These are phyloP conservation scores for Ganaspis brasiliensis DNA, from an alignment of 2,888 invertebrate species.

Conservation along the genomic window DNA sequence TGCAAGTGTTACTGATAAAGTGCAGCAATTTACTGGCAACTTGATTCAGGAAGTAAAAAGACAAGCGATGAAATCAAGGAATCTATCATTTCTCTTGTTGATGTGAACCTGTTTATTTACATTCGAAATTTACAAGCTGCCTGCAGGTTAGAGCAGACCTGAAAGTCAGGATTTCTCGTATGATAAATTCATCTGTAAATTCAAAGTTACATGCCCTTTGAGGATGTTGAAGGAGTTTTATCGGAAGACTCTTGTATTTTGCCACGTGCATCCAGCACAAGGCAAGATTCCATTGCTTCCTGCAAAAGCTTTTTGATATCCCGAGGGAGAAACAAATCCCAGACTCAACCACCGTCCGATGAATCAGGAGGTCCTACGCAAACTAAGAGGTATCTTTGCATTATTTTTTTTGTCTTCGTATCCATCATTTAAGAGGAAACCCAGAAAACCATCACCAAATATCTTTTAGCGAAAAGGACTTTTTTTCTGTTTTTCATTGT, in stretches of 20 bases:
- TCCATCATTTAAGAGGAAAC: too few species aligned
- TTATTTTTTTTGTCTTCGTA: too few species aligned
- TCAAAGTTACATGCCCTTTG: not conserved
- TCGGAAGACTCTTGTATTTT: not conserved
- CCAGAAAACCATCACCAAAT: too few species aligned
- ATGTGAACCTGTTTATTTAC: conserved; percentile 12
- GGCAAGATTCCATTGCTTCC: not conserved
- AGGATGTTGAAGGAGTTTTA: not conserved
- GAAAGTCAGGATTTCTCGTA: not conserved
- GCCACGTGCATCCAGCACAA: not conserved
- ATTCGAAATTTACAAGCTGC: conserved; percentile 7
- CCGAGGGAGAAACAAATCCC: conserved; percentile 55
- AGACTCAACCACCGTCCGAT: conserved; percentile 54
- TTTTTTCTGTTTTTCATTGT: too few species aligned
- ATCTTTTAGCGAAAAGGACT: too few species aligned
- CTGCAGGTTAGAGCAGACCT: not conserved
- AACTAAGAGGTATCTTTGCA: too few species aligned
- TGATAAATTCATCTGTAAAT: not conserved
- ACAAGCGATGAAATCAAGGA: conserved; percentile 3
- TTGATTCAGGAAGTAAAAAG: conserved; percentile 27
- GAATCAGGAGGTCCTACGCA: conserved; percentile 56
- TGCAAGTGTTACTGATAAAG: conserved; percentile 16
- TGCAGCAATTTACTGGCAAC: conserved; percentile 3
- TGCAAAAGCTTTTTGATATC: not conserved
- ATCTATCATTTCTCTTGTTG: not conserved